Evolutionary conservation across 2,888 invertebrate genomes (phyloP).

Genomic region (Zhuqinia jingwanae): DNA sequence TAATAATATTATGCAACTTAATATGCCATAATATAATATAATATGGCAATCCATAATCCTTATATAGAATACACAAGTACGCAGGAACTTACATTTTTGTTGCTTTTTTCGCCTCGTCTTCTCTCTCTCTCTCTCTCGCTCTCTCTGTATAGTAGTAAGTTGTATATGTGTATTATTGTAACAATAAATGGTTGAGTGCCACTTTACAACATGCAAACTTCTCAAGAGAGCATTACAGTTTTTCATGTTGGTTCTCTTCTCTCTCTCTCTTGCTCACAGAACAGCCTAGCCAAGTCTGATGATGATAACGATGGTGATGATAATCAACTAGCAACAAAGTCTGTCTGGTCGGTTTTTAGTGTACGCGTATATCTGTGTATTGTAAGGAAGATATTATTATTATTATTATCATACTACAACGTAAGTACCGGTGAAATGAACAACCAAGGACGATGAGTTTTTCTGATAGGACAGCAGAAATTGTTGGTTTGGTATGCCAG

Average conservation of each 20-base stretch:
- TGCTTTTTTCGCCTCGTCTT: no score
- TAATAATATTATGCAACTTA: no score
- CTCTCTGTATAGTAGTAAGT: no score
- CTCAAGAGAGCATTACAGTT: conserved; percentile 7
- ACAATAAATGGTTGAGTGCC: conserved; percentile 29
- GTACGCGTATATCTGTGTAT: no score
- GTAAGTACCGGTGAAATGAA: conserved; percentile 17
- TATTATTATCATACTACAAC: no score
- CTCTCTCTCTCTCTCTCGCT: background rate
- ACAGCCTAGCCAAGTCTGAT: background rate
- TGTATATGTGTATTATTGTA: no score
- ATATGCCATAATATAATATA: no score
- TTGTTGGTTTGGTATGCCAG: background rate
- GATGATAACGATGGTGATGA: background rate
- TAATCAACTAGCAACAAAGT: conserved; percentile 1
- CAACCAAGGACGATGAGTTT: conserved; percentile 60
- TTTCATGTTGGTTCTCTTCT: background rate
- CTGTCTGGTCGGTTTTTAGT: conserved; percentile 11
- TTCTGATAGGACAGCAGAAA: conserved; percentile 6
- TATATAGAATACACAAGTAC: no score
- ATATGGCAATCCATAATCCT: no score
- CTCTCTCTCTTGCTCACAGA: no score
- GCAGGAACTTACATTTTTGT: no score
- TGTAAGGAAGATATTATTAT: no score
- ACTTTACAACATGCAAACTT: conserved; percentile 49